phyloP scores from a whole-genome alignment of 2,888 invertebrate species.

The Parnassius apollo region DNA sequence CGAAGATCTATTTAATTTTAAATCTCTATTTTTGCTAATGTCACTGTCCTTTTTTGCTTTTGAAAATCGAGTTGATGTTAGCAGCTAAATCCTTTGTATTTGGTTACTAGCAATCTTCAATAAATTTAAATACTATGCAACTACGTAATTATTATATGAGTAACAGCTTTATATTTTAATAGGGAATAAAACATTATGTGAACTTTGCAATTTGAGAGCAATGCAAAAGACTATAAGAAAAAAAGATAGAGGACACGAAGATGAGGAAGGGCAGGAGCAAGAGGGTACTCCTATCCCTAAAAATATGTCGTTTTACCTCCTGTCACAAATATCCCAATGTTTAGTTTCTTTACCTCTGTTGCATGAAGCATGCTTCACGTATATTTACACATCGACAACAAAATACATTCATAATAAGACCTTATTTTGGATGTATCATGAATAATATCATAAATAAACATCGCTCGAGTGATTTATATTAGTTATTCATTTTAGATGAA shows the following conservation, averaged over 20 bases:
- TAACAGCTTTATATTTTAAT: slow-evolving; percentile 59
- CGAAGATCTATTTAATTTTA: no score
- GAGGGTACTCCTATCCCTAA: slow-evolving; percentile 60
- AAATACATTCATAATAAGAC: slow-evolving; percentile 11
- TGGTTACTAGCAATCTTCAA: no score
- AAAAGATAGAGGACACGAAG: slow-evolving; percentile 74
- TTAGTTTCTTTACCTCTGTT: slow-evolving; percentile 6
- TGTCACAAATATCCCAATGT: slow-evolving; percentile 16
- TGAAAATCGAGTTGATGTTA: no score
- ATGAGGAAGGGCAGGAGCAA: slow-evolving; percentile 66
- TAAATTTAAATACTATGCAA: no score
- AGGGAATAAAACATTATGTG: slow-evolving; percentile 96
- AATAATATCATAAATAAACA: slow-evolving; percentile 1
- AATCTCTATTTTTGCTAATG: no score
- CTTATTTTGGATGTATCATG: neutral
- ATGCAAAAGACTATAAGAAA: slow-evolving; percentile 86
- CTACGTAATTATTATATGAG: neutral
- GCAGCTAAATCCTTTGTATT: no score
- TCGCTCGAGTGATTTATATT: slow-evolving; percentile 3
- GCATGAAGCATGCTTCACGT: slow-evolving; percentile 24
- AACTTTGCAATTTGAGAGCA: slow-evolving; percentile 89
- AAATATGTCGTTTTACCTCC: slow-evolving; percentile 18
- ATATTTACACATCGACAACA: neutral
- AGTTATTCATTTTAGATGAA: neutral
- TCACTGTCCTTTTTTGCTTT: no score